phyloP scores from a whole-genome alignment of 1,140 invertebrate genomes.

The Drosophila pseudoananassae region DNA sequence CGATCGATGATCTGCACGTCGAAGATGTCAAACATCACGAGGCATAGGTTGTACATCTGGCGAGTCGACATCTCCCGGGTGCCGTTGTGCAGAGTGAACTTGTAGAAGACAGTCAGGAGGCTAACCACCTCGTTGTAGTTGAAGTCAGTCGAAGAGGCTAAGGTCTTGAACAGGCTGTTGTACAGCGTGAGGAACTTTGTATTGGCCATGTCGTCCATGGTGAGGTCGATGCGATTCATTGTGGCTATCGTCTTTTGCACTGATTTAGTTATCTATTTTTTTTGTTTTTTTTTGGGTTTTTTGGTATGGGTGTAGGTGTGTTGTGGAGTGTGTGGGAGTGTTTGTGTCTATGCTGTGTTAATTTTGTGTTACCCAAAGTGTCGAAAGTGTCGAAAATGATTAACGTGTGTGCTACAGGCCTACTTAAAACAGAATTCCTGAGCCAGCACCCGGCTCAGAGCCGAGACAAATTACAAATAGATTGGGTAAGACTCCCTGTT shows the following conservation, averaged over 20 bases:
- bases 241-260: background rate
- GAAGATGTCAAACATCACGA: slow-evolving; percentile 64
- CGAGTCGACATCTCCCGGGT: slow-evolving; percentile 67
- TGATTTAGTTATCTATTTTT: background rate
- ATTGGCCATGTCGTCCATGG: slow-evolving; percentile 77
- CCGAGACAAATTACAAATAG: slow-evolving; percentile 47
- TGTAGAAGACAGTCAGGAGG: slow-evolving; percentile 76
- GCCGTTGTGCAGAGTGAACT: slow-evolving; percentile 70
- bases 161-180: slow-evolving; percentile 50
- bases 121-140: slow-evolving; percentile 59
- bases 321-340: background rate
- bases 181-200: slow-evolving; percentile 70
- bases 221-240: slow-evolving; percentile 76
- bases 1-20: slow-evolving; percentile 73
- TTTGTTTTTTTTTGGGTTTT: background rate
- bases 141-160: slow-evolving; percentile 49
- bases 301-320: slow-evolving; percentile 1
- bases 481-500: slow-evolving; percentile 26
- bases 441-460: slow-evolving; percentile 13
- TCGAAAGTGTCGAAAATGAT: slow-evolving; percentile 11
- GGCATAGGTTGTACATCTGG: slow-evolving; percentile 72
- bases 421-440: slow-evolving; percentile 23
- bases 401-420: slow-evolving; percentile 31
- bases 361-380: background rate
- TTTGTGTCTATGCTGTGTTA: background rate